Conservation (phyloP, 1,140 invertebrate species). For the Paralvinella palmiformis region DNA sequence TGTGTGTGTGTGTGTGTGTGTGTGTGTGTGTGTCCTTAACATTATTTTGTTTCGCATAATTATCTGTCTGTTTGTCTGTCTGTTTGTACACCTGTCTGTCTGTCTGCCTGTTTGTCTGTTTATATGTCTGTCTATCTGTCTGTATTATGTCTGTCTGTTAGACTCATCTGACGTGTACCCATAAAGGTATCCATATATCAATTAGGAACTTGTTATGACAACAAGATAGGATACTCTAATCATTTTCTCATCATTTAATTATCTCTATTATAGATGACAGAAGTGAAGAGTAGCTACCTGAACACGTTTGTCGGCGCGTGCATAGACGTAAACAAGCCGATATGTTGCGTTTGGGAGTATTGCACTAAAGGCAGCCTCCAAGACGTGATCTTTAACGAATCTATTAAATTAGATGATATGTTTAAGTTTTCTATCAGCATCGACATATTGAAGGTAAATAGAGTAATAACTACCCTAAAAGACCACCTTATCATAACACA, state of each 20-base stretch:
- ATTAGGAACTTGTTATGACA: neutral
- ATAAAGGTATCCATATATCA: neutral
- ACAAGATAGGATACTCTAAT: neutral
- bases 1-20: neutral
- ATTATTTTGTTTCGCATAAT: no score
- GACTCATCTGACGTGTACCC: neutral
- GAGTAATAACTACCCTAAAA: no score
- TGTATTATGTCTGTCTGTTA: neutral
- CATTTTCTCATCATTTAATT: neutral
- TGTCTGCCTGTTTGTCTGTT: no score
- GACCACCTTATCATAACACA: neutral
- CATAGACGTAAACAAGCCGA: slow-evolving; percentile 60
- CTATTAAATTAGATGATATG: slow-evolving; percentile 83
- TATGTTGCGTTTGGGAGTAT: slow-evolving; percentile 58
- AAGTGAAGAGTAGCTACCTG: slow-evolving; percentile 87
- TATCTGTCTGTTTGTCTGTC: neutral
- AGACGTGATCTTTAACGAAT: slow-evolving; percentile 70
- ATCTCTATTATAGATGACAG: slow-evolving; percentile 60
- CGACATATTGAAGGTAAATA: slow-evolving; percentile 75
- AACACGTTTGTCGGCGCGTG: slow-evolving; percentile 93
- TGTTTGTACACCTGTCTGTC: neutral
- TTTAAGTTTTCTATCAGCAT: slow-evolving; percentile 86
- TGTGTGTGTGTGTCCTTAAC: no score
- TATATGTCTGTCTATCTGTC: no score
- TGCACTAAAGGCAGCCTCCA: slow-evolving; percentile 70